These are phyloP conservation scores for Poeciliopsis prolifica DNA, from an alignment of 2,113 vertebrate species.

Conservation along the genomic window DNA sequence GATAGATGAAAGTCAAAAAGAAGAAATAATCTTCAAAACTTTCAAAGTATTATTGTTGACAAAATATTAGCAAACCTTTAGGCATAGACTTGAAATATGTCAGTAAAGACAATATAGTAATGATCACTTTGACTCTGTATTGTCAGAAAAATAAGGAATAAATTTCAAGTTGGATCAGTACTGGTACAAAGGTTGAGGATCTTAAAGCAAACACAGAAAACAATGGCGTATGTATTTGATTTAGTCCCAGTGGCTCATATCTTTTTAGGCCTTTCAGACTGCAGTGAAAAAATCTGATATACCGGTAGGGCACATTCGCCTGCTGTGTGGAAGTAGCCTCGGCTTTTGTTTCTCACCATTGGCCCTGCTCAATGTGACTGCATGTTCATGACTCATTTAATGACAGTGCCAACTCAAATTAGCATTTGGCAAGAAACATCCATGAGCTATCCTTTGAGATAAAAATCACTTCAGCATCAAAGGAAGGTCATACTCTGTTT, in stretches of 20 bases:
- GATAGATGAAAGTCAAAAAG: too few species aligned
- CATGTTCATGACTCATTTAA: neutral
- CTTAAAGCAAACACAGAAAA: neutral
- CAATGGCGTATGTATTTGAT: too few species aligned
- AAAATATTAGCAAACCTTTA: neutral
- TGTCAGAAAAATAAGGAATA: neutral
- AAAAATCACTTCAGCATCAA: neutral
- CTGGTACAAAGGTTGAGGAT: neutral
- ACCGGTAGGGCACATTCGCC: too few species aligned
- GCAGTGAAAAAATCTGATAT: too few species aligned
- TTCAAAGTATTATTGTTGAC: neutral
- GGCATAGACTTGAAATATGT: neutral
- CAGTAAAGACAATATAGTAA: neutral
- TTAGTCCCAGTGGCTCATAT: too few species aligned
- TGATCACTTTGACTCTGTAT: neutral
- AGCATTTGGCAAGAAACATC: conserved; percentile 1
- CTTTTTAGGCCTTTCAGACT: too few species aligned
- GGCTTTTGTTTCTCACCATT: neutral
- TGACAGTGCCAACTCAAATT: conserved; percentile 3
- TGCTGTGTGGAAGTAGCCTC: neutral
- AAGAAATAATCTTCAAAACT: neutral
- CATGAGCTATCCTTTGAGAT: neutral
- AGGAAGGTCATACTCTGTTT: neutral
- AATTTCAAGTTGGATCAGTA: neutral
- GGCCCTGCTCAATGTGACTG: neutral